phyloP scores from a whole-genome alignment of 2,113 vertebrate genomes.

The Cololabis saira region DNA sequence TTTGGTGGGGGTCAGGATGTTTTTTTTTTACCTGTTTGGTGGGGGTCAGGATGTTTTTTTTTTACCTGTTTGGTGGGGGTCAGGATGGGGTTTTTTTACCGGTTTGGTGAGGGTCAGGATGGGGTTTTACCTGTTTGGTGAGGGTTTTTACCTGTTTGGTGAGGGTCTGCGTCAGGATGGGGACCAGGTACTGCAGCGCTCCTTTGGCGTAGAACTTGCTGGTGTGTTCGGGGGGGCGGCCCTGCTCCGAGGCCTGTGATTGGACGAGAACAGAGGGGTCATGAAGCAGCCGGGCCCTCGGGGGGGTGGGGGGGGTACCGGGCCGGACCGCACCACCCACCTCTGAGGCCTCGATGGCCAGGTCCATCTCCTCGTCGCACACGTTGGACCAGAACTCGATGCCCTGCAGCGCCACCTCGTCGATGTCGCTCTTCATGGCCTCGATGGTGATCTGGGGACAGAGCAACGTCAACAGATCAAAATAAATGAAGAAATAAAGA shows the following conservation, averaged over 20 bases:
- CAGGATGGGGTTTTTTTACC: no score
- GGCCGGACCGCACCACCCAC: conserved; percentile 74
- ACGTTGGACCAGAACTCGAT: conserved; percentile 99
- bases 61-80: no score
- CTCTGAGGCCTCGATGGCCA: conserved; percentile 98
- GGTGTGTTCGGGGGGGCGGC: conserved; percentile 96
- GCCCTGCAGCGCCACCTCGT: conserved; percentile 96
- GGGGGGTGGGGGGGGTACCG: no score
- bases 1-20: no score
- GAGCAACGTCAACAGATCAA: neutral
- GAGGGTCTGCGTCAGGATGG: conserved; percentile 95
- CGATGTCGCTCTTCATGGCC: conserved; percentile 98
- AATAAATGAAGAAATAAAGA: no score
- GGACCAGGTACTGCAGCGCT: conserved; percentile 96
- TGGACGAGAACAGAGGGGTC: neutral
- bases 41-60: no score
- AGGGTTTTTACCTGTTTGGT: conserved; percentile 96
- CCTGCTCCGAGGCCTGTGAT: conserved; percentile 94
- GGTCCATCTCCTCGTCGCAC: conserved; percentile 98
- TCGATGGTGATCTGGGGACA: conserved; percentile 92
- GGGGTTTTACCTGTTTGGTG: no score
- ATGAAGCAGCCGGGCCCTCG: no score
- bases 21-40: no score
- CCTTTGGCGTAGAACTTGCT: conserved; percentile 99
- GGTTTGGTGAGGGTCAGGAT: no score